Evolutionary conservation across 2,113 vertebrate species (phyloP).

Genomic region (Microtus ochrogaster): DNA sequence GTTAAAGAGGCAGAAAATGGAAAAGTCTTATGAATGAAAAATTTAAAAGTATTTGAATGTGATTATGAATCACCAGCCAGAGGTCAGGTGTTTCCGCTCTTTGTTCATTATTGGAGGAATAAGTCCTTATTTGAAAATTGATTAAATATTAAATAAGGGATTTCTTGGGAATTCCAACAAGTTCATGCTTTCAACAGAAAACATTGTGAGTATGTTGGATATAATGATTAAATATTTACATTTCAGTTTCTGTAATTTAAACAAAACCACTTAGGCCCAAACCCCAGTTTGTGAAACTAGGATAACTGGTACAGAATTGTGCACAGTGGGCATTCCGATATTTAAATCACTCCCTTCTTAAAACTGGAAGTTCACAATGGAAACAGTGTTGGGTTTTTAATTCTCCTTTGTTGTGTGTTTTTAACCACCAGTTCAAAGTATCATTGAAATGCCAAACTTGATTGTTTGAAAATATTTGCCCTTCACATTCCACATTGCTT

Average conservation of each 20-base stretch:
- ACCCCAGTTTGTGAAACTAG: conserved; percentile 47
- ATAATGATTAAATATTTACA: conserved; percentile 34
- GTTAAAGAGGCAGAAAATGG: conserved; percentile 25
- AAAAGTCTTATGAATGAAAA: conserved; percentile 45
- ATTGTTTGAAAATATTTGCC: conserved; percentile 64
- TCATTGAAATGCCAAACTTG: conserved; percentile 61
- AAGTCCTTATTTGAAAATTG: conserved; percentile 51
- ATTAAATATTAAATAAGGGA: conserved; percentile 36
- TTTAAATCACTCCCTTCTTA: conserved; percentile 60
- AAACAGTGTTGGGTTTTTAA: conserved; percentile 29
- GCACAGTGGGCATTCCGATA: conserved; percentile 37
- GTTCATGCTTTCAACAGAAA: conserved; percentile 25
- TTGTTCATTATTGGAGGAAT: conserved; percentile 60
- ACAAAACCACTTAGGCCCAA: conserved; percentile 40
- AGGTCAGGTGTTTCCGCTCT: conserved; percentile 34
- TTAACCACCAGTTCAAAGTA: conserved; percentile 45
- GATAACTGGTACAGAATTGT: conserved; percentile 54
- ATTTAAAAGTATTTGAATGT: conserved; percentile 54
- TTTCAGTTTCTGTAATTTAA: conserved; percentile 54
- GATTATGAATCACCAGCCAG: conserved; percentile 37
- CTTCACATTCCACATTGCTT: conserved; percentile 49
- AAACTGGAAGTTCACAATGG: conserved; percentile 56
- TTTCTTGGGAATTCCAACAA: conserved; percentile 48
- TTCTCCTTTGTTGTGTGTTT: conserved; percentile 55
- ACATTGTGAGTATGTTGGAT: conserved; percentile 15